These are phyloP conservation scores for Epinephelus fuscoguttatus DNA, from an alignment of 2,113 vertebrate genomes.

Conservation along the genomic window DNA sequence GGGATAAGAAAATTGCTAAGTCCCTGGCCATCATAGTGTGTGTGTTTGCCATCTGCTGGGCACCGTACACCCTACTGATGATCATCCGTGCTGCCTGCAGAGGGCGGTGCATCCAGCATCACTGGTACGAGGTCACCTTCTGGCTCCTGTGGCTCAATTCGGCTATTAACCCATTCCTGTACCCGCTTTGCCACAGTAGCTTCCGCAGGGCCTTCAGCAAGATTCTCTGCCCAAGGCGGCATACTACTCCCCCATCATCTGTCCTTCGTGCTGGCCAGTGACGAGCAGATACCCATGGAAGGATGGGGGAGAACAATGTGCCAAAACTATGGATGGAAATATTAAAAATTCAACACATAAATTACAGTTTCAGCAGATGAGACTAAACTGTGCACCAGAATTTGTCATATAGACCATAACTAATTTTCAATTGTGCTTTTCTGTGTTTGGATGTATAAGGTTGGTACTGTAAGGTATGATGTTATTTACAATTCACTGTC, in stretches of 20 bases:
- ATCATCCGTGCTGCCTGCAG: conserved; percentile 84
- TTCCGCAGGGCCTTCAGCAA: conserved; percentile 88
- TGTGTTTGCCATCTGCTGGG: conserved; percentile 89
- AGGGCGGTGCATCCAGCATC: conserved; percentile 65
- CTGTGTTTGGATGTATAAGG: conserved; percentile 26
- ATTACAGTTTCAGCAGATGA: conserved; percentile 2
- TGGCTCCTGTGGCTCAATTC: conserved; percentile 94
- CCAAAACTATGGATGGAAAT: conserved; percentile 28
- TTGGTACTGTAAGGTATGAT: conserved; percentile 9
- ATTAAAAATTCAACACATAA: conserved; percentile 7
- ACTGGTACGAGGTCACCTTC: conserved; percentile 87
- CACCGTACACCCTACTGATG: conserved; percentile 88
- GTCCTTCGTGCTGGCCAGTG: conserved; percentile 67
- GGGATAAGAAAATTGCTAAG: conserved; percentile 88
- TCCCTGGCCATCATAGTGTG: conserved; percentile 88
- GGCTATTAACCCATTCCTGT: conserved; percentile 89
- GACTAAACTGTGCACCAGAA: conserved; percentile 4
- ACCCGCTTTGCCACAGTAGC: conserved; percentile 88
- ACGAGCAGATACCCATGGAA: conserved; percentile 15
- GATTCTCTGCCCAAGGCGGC: conserved; percentile 79
- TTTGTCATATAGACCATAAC: conserved; percentile 11
- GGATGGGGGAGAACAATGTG: conserved; percentile 24
- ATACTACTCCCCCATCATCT: conserved; percentile 59
- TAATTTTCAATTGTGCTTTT: conserved; percentile 8
- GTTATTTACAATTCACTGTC: conserved; percentile 7